Percentiles rank a stretch among this genome's conserved stretches.
Conservation (phyloP, 2,797 vertebrate species). For the Austrolebias charrua region DNA sequence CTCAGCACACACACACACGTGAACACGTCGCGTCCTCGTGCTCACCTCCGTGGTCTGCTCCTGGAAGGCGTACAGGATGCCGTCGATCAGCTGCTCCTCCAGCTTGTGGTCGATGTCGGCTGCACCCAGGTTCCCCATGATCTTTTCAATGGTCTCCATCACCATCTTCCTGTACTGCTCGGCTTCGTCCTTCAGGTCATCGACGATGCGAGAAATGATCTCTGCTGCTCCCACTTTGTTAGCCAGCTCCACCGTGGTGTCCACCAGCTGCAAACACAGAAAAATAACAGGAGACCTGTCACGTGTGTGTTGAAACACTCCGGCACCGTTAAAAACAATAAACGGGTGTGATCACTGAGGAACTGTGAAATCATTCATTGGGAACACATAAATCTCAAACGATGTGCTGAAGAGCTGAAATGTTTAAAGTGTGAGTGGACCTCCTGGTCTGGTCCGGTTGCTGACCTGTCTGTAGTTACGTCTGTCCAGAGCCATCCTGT, state of each 20-base stretch:
- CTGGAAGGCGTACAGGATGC: conserved; percentile 98
- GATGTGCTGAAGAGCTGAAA: too few relatives aligned
- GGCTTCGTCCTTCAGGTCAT: conserved; percentile 98
- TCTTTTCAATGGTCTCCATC: conserved; percentile 99
- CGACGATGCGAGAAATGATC: conserved; percentile 98
- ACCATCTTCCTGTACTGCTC: conserved; percentile 99
- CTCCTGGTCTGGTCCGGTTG: too few relatives aligned
- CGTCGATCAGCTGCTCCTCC: conserved; percentile 98
- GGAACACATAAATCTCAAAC: too few relatives aligned
- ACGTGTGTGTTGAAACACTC: neutral
- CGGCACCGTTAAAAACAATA: too few relatives aligned
- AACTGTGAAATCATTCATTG: too few relatives aligned
- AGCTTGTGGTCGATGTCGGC: conserved; percentile 99
- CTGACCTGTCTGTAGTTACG: conserved; percentile 98
- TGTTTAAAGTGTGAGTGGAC: too few relatives aligned
- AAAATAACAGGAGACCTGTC: neutral
- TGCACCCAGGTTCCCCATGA: conserved; percentile 98
- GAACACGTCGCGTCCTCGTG: too few relatives aligned
- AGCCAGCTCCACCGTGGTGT: conserved; percentile 97
- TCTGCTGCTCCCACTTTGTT: conserved; percentile 99
- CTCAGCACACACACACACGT: rapidly evolving
- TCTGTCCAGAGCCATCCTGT: conserved; percentile 97
- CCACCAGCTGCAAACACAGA: conserved; percentile 85
- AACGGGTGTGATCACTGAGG: too few relatives aligned
- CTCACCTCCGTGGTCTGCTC: conserved; percentile 98